Evolutionary conservation across 2,113 vertebrate genomes (phyloP).

Genomic region (Edolisoma coerulescens): DNA sequence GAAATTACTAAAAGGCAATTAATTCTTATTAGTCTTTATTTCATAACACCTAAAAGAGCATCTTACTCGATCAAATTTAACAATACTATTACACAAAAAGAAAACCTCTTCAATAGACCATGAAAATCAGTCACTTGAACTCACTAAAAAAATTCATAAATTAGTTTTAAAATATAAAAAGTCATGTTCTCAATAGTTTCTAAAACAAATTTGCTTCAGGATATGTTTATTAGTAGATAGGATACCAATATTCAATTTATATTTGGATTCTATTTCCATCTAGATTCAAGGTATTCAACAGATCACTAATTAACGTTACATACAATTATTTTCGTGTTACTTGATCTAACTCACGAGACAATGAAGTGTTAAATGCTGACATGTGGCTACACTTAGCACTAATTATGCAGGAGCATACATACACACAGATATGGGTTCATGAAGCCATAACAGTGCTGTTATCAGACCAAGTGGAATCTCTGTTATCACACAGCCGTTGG

Average conservation of each 20-base stretch:
- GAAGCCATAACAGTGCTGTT: not conserved
- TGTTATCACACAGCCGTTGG: not conserved
- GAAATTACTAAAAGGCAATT: not conserved
- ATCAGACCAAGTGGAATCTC: not conserved
- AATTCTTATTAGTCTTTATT: not conserved
- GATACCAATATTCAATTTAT: not conserved
- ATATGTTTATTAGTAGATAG: not conserved
- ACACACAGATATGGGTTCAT: not conserved
- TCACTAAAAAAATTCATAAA: not conserved
- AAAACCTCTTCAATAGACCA: not conserved
- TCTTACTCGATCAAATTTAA: not conserved
- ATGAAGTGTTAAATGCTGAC: not conserved
- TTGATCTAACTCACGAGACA: not conserved
- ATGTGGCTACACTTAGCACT: not conserved
- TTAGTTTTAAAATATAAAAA: not conserved
- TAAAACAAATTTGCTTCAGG: not conserved
- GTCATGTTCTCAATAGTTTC: not conserved
- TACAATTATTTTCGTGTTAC: not conserved
- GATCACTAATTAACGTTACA: not conserved
- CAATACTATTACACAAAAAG: not conserved
- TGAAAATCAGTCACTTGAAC: not conserved
- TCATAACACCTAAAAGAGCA: not conserved
- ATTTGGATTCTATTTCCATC: not conserved
- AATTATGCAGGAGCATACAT: not conserved
- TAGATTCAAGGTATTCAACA: not conserved